Percentiles rank a stretch among this genome's conserved stretches.
phyloP scores from a whole-genome alignment of 2,113 vertebrate species.

The Corythoichthys haematopterus region DNA sequence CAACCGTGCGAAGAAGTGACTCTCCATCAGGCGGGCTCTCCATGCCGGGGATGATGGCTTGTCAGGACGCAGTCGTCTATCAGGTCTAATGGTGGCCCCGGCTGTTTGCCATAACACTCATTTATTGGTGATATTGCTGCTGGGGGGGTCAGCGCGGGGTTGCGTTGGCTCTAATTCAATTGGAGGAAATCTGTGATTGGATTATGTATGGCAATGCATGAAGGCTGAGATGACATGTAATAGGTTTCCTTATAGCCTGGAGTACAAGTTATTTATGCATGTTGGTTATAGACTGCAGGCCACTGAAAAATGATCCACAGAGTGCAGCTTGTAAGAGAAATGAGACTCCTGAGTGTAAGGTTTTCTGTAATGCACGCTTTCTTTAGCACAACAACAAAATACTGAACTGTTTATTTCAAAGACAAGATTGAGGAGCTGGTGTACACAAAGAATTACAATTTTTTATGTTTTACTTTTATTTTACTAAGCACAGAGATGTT shows the following conservation, averaged over 20 bases:
- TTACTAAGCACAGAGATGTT: background rate
- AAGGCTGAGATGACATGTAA: slow-evolving; percentile 23
- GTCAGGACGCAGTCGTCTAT: slow-evolving; percentile 33
- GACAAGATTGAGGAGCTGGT: background rate
- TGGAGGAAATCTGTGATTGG: slow-evolving; percentile 36
- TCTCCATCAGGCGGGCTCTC: slow-evolving; percentile 52
- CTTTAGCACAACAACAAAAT: background rate
- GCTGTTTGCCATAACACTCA: slow-evolving; percentile 47
- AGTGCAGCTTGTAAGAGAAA: background rate
- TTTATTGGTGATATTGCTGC: slow-evolving; percentile 38
- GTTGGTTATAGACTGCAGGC: slow-evolving; percentile 6
- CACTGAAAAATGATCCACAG: slow-evolving; percentile 22
- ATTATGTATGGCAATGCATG: slow-evolving; percentile 15
- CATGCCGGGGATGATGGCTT: slow-evolving; percentile 47
- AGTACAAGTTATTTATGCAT: slow-evolving; percentile 22
- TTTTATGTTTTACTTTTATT: background rate
- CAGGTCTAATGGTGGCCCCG: slow-evolving; percentile 44
- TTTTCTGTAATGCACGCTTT: slow-evolving; percentile 7
- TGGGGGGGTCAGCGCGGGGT: slow-evolving; percentile 34
- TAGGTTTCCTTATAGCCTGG: slow-evolving; percentile 14
- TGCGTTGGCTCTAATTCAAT: slow-evolving; percentile 23
- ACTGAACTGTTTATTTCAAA: background rate
- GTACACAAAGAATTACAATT: background rate
- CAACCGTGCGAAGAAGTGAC: slow-evolving; percentile 44
- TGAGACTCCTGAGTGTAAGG: background rate